A percentile compares a stretch with the other conserved stretches of the same genome.
Evolutionary conservation across 2,888 invertebrate species (phyloP).

Genomic region (Zootermopsis nevadensis): DNA sequence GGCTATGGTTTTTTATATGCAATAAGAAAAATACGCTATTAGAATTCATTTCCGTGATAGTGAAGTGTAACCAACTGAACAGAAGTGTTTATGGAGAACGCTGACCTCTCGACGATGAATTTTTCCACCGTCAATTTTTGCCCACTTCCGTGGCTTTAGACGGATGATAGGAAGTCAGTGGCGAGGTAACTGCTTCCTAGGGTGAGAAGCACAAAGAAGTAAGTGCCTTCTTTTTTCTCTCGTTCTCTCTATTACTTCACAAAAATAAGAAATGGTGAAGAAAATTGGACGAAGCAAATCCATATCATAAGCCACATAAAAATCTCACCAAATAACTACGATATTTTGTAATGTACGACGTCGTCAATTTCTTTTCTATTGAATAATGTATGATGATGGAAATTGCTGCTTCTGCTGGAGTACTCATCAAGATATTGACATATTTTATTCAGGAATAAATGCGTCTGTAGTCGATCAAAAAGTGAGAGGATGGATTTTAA

Average conservation of each 20-base stretch:
- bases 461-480: no score
- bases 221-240: neutral
- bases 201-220: neutral
- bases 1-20: no score
- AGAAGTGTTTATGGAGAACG: no score
- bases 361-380: conserved; percentile 8
- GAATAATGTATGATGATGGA: conserved; percentile 30
- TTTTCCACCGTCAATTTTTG: no score
- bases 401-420: neutral
- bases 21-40: no score
- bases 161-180: neutral
- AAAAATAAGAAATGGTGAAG: neutral
- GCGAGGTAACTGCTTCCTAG: neutral
- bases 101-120: no score
- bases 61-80: no score
- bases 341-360: neutral
- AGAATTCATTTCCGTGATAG: no score
- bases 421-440: conserved; percentile 16
- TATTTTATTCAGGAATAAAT: neutral
- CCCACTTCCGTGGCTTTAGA: no score
- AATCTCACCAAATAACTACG: neutral
- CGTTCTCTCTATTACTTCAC: neutral
- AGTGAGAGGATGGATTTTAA: no score
- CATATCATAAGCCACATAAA: neutral
- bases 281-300: conserved; percentile 1